Evolutionary conservation across 2,888 invertebrate genomes (phyloP).

Genomic region (Drosophila basisetae): DNA sequence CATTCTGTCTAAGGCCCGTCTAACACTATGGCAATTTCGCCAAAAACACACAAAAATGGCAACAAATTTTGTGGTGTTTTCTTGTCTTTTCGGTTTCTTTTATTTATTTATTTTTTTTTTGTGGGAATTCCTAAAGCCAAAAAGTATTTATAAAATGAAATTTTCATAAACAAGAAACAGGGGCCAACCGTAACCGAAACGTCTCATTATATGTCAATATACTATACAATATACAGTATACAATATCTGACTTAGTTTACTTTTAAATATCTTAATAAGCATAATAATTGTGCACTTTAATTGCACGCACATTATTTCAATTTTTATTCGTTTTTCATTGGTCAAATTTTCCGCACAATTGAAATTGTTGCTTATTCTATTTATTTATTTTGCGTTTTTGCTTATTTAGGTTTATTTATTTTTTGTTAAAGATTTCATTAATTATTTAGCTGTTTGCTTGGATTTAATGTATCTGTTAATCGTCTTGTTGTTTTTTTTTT

Average conservation of each 20-base stretch:
- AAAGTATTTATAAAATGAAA: constrained; percentile 62
- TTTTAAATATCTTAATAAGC: constrained; percentile 56
- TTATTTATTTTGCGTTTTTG: background rate
- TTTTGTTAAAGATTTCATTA: constrained; percentile 34
- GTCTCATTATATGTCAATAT: constrained; percentile 17
- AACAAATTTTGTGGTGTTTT: constrained; percentile 46
- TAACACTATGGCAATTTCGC: constrained; percentile 49
- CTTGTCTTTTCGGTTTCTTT: constrained; percentile 18
- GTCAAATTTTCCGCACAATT: constrained; percentile 3
- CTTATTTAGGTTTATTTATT: background rate
- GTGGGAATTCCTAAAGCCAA: constrained; percentile 65
- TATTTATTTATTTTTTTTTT: constrained; percentile 10
- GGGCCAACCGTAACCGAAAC: constrained; percentile 17
- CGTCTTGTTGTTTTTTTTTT: constrained; percentile 29
- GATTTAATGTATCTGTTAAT: constrained; percentile 57
- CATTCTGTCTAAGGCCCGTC: constrained; percentile 72
- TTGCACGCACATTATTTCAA: constrained; percentile 45
- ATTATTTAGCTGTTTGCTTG: constrained; percentile 43
- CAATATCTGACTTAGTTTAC: constrained; percentile 15
- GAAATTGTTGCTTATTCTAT: background rate
- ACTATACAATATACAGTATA: constrained; percentile 1
- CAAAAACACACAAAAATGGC: constrained; percentile 70
- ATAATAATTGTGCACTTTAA: constrained; percentile 47
- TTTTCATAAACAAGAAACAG: constrained; percentile 46
- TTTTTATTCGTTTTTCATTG: constrained; percentile 49